Conservation (phyloP, 2,888 invertebrate genomes). For the Drosophila hawaiiensis region DNA sequence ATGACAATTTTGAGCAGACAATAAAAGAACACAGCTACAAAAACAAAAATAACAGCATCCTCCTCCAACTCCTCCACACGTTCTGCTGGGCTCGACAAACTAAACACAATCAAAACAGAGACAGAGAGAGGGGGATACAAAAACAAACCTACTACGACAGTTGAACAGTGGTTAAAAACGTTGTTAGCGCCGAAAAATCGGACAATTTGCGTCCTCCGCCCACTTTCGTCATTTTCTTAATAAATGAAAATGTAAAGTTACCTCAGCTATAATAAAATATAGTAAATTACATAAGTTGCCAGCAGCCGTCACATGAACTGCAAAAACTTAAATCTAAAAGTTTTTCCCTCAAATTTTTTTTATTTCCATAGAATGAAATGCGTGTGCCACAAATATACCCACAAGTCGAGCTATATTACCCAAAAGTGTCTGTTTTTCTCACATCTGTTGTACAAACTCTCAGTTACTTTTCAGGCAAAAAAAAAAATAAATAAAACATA, state of each 20-base stretch:
- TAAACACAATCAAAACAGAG: constrained; percentile 49
- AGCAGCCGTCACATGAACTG: constrained; percentile 62
- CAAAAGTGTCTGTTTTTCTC: constrained; percentile 22
- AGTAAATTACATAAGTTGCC: constrained; percentile 58
- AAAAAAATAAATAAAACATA: too few species aligned
- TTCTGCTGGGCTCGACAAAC: constrained; percentile 15
- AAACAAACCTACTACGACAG: not conserved
- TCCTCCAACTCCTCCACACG: constrained; percentile 18
- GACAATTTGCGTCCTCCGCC: constrained; percentile 67
- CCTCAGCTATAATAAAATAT: constrained; percentile 24
- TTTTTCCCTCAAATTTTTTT: constrained; percentile 47
- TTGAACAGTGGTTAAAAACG: constrained; percentile 37
- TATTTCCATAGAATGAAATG: constrained; percentile 36
- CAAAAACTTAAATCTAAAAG: constrained; percentile 61
- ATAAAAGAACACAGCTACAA: constrained; percentile 59
- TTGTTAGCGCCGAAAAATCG: constrained; percentile 37
- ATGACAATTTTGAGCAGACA: constrained; percentile 82
- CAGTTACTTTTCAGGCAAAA: constrained; percentile 21
- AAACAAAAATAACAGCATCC: constrained; percentile 21
- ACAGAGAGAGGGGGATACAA: not conserved
- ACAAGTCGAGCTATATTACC: constrained; percentile 41
- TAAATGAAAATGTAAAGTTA: constrained; percentile 59
- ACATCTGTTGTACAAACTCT: constrained; percentile 42
- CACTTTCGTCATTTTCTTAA: constrained; percentile 71
- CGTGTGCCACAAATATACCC: constrained; percentile 25